These are phyloP conservation scores for Deroplatys truncata DNA, from an alignment of 2,888 invertebrate genomes.

Conservation along the genomic window DNA sequence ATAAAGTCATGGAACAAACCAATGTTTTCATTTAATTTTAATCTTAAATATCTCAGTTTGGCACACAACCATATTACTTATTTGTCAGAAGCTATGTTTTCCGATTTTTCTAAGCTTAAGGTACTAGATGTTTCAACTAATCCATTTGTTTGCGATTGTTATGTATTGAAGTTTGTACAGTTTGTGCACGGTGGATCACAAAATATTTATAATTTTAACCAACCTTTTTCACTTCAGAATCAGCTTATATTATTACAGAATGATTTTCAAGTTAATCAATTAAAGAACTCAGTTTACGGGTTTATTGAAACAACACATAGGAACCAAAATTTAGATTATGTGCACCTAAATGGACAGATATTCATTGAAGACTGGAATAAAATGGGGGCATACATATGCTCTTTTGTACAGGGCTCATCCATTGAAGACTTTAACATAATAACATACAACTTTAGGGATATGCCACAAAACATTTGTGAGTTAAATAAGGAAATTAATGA, in stretches of 20 bases:
- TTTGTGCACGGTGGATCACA: conserved; percentile 34
- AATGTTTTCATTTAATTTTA: conserved; percentile 43
- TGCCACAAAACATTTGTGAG: not conserved
- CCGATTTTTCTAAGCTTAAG: conserved; percentile 49
- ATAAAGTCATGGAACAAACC: conserved; percentile 53
- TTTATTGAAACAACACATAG: not conserved
- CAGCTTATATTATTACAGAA: not conserved
- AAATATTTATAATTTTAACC: conserved; percentile 27
- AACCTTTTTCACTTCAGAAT: not conserved
- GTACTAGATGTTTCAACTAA: conserved; percentile 54
- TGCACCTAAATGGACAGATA: not conserved
- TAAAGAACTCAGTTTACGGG: not conserved
- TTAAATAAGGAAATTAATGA: not conserved
- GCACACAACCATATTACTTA: conserved; percentile 54
- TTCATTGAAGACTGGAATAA: conserved; percentile 37
- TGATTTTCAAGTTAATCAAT: not conserved
- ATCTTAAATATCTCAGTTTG: conserved; percentile 47
- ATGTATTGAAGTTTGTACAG: conserved; percentile 44
- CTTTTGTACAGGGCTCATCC: not conserved
- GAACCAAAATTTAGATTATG: not conserved
- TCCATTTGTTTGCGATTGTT: conserved; percentile 57
- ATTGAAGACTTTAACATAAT: not conserved
- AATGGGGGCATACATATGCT: conserved; percentile 17
- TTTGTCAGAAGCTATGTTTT: conserved; percentile 53
- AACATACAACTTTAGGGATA: not conserved